phyloP scores from a whole-genome alignment of 2,888 invertebrate species.

The Notodonta ziczac region DNA sequence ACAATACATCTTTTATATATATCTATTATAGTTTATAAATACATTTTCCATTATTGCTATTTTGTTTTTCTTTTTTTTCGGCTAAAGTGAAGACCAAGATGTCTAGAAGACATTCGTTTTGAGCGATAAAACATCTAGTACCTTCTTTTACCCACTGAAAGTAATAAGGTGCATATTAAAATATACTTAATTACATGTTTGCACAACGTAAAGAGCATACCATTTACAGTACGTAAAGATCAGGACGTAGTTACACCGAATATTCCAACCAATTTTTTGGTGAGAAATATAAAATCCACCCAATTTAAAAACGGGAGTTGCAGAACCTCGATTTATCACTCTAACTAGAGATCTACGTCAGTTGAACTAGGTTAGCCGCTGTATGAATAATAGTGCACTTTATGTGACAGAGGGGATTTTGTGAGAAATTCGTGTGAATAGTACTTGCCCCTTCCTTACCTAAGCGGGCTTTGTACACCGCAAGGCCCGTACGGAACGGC shows the following conservation, averaged over 20 bases:
- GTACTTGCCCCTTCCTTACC: constrained; percentile 43
- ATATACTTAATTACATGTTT: too few species aligned
- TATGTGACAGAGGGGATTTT: constrained; percentile 69
- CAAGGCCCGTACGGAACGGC: constrained; percentile 50
- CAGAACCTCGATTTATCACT: constrained; percentile 64
- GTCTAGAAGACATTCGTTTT: too few species aligned
- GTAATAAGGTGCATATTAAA: too few species aligned
- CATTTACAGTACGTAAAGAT: too few species aligned
- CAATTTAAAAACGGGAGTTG: constrained; percentile 33
- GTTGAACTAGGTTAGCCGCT: constrained; percentile 57
- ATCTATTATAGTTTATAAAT: too few species aligned
- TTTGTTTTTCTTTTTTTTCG: too few species aligned
- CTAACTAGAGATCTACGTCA: constrained; percentile 59
- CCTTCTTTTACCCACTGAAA: too few species aligned
- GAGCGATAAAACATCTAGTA: too few species aligned
- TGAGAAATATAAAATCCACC: constrained; percentile 10
- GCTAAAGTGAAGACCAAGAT: too few species aligned
- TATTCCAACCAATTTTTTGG: background rate
- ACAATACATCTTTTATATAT: too few species aligned
- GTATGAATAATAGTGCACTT: constrained; percentile 75
- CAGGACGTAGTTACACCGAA: background rate
- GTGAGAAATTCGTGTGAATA: constrained; percentile 67
- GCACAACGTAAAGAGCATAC: too few species aligned
- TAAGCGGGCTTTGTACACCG: constrained; percentile 61
- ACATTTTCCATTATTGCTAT: too few species aligned